These are phyloP conservation scores for Molothrus aeneus DNA, from an alignment of 2,797 vertebrate genomes.

Conservation along the genomic window DNA sequence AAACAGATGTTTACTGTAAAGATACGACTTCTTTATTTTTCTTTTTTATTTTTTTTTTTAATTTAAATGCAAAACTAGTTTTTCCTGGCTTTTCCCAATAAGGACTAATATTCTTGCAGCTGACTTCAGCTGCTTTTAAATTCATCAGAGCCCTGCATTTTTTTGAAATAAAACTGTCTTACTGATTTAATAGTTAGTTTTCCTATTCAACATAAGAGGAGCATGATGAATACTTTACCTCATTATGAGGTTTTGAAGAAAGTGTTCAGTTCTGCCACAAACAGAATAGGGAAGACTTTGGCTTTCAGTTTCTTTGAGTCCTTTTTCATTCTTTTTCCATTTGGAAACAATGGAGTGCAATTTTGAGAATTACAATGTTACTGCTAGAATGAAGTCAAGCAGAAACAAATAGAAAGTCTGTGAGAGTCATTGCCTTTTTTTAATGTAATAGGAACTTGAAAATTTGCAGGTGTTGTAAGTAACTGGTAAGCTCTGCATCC, in stretches of 20 bases:
- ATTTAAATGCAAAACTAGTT: neutral
- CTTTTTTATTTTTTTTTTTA: fast-evolving
- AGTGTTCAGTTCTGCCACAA: neutral
- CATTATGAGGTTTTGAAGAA: neutral
- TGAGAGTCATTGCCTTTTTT: neutral
- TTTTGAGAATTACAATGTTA: neutral
- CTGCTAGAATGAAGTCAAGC: neutral
- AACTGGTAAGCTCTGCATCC: neutral
- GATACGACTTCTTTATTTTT: neutral
- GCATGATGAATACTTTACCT: neutral
- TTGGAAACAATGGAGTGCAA: neutral
- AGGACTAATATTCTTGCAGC: neutral
- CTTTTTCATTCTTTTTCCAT: neutral
- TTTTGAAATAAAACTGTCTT: neutral
- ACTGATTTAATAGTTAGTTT: neutral
- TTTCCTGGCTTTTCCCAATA: neutral
- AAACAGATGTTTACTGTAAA: neutral
- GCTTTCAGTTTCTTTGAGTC: neutral
- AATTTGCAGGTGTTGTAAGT: neutral
- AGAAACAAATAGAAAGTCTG: neutral
- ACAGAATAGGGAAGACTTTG: neutral
- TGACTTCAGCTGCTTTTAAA: neutral
- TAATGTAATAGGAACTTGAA: neutral
- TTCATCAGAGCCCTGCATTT: neutral
- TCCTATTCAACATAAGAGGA: neutral